Conservation (phyloP, 2,797 vertebrate species). For the Mycteria americana region DNA sequence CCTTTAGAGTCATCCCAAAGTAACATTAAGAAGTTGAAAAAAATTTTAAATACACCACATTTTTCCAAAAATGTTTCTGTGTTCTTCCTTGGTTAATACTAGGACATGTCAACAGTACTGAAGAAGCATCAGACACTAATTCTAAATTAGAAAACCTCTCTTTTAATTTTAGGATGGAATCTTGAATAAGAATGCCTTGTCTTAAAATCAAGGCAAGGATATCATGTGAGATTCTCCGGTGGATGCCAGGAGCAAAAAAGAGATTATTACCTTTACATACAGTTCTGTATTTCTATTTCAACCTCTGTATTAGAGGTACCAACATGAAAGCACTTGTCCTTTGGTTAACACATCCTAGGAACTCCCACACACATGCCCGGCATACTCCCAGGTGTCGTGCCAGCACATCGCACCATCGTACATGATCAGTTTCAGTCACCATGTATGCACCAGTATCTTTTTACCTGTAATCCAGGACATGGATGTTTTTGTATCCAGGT, state of each 20-base stretch:
- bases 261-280: not conserved
- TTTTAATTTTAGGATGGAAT: not conserved
- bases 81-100: not conserved
- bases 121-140: not conserved
- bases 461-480: conserved; percentile 88
- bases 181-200: not conserved
- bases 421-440: not conserved
- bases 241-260: not conserved
- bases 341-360: not conserved
- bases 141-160: not conserved
- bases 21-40: not conserved
- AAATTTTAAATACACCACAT: not conserved
- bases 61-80: not conserved
- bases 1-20: not conserved
- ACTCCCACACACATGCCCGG: not conserved
- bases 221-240: not conserved
- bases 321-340: not conserved
- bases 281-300: not conserved
- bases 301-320: not conserved
- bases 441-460: not conserved
- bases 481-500: conserved; percentile 87
- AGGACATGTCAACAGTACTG: not conserved
- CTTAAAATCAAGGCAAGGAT: not conserved
- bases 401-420: not conserved
- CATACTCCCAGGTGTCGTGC: not conserved